Evolutionary conservation across 2,888 invertebrate species (phyloP).

Genomic region (Drosophila subsilvestris): DNA sequence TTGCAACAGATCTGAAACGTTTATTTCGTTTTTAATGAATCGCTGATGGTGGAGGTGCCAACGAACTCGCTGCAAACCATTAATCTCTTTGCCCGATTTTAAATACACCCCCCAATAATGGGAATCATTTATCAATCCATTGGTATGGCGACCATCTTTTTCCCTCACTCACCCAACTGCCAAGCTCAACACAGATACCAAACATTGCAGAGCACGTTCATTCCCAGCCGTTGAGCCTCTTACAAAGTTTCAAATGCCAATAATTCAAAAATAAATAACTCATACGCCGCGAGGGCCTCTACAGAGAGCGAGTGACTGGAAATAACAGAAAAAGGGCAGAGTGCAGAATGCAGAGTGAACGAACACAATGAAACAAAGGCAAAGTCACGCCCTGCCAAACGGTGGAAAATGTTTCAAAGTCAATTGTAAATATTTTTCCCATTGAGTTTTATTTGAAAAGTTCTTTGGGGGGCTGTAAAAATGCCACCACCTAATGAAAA

Average conservation of each 20-base stretch:
- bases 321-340: background rate
- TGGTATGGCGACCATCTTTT: background rate
- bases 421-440: slow-evolving; percentile 77
- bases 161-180: no score
- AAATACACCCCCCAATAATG: slow-evolving; percentile 26
- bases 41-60: background rate
- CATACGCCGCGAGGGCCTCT: slow-evolving; percentile 58
- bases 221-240: background rate
- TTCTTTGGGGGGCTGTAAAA: slow-evolving; percentile 47
- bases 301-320: background rate
- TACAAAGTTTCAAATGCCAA: slow-evolving; percentile 61
- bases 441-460: slow-evolving; percentile 79
- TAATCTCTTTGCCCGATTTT: slow-evolving; percentile 30
- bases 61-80: slow-evolving; percentile 1
- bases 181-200: slow-evolving; percentile 19
- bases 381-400: slow-evolving; percentile 72
- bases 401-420: slow-evolving; percentile 42
- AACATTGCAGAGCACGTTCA: slow-evolving; percentile 30
- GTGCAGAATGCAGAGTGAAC: slow-evolving; percentile 7
- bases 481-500: slow-evolving; percentile 62
- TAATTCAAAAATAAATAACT: slow-evolving; percentile 77
- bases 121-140: slow-evolving; percentile 25
- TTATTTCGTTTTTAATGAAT: background rate
- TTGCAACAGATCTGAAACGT: background rate
- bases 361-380: slow-evolving; percentile 53